Percentiles rank a stretch among this genome's conserved stretches.
Evolutionary conservation across 2,113 vertebrate species (phyloP).

Genomic region (Limanda limanda): DNA sequence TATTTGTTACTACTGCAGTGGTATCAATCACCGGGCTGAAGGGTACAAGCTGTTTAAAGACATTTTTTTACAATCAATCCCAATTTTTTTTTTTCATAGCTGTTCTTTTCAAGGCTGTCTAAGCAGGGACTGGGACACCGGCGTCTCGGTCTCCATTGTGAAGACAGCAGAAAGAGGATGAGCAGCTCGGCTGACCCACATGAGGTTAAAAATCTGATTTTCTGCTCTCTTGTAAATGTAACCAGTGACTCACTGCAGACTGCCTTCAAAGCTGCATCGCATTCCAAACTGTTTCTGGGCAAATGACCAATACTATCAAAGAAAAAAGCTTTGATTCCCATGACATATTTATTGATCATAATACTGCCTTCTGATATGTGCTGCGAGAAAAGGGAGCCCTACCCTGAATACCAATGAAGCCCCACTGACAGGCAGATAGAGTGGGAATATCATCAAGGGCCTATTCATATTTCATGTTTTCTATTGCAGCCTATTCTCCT

Average conservation of each 20-base stretch:
- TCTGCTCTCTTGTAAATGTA: conserved; percentile 68
- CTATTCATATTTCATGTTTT: conserved; percentile 74
- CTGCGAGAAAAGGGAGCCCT: conserved; percentile 59
- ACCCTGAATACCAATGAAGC: conserved; percentile 75
- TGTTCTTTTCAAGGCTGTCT: conserved; percentile 59
- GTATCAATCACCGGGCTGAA: conserved; percentile 63
- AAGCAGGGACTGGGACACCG: conserved; percentile 1
- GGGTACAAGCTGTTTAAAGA: conserved; percentile 60
- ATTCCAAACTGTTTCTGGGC: conserved; percentile 75
- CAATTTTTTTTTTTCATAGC: conserved; percentile 59
- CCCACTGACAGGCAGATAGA: conserved; percentile 73
- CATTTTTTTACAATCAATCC: conserved; percentile 58
- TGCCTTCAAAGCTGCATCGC: conserved; percentile 57
- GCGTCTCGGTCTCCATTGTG: conserved; percentile 27
- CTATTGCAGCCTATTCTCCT: conserved; percentile 65
- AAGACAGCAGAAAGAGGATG: conserved; percentile 52
- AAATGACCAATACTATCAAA: conserved; percentile 77
- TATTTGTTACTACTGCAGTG: conserved; percentile 44
- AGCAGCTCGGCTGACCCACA: conserved; percentile 52
- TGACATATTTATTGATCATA: conserved; percentile 80
- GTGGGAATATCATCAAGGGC: conserved; percentile 72
- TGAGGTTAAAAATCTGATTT: conserved; percentile 71
- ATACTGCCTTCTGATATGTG: conserved; percentile 77
- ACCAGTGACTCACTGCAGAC: conserved; percentile 62
- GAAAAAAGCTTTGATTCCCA: conserved; percentile 75